Percentiles rank a stretch among this genome's conserved stretches.
phyloP scores from a whole-genome alignment of 2,113 vertebrate species.

The Thalassoma bifasciatum region DNA sequence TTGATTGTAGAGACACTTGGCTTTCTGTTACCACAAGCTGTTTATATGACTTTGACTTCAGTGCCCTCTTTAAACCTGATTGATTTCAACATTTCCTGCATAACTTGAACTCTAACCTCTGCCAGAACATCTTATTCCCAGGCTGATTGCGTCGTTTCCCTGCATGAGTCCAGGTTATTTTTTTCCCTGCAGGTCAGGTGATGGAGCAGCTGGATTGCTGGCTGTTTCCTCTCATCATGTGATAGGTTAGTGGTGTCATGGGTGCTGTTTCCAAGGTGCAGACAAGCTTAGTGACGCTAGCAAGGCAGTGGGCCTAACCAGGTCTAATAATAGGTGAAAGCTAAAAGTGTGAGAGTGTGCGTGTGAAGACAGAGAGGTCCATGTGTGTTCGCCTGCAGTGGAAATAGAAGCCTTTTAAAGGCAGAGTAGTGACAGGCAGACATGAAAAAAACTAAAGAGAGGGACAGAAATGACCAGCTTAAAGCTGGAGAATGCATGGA shows the following conservation, averaged over 20 bases:
- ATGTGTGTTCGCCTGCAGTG: conserved; percentile 4
- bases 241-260: conserved; percentile 41
- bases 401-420: conserved; percentile 10
- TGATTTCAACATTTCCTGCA: not conserved
- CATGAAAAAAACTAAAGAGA: not conserved
- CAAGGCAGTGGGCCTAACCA: conserved; percentile 12
- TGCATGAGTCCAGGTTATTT: conserved; percentile 33
- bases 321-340: conserved; percentile 48
- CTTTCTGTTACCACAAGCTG: not conserved
- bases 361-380: not conserved
- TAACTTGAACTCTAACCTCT: not conserved
- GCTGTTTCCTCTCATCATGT: conserved; percentile 54
- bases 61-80: too few relatives aligned
- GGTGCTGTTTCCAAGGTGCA: conserved; percentile 50
- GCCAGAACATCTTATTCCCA: conserved; percentile 19
- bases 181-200: conserved; percentile 62
- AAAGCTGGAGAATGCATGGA: not conserved
- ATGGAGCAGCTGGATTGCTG: conserved; percentile 33
- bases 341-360: conserved; percentile 21
- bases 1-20: not conserved
- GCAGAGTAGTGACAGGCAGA: not conserved
- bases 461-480: not conserved
- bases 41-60: not conserved
- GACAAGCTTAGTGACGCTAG: conserved; percentile 50
- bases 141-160: not conserved